Base-by-base conservation (phyloP, 2,113 vertebrate species). In the Xiphorhynchus elegans region DNA sequence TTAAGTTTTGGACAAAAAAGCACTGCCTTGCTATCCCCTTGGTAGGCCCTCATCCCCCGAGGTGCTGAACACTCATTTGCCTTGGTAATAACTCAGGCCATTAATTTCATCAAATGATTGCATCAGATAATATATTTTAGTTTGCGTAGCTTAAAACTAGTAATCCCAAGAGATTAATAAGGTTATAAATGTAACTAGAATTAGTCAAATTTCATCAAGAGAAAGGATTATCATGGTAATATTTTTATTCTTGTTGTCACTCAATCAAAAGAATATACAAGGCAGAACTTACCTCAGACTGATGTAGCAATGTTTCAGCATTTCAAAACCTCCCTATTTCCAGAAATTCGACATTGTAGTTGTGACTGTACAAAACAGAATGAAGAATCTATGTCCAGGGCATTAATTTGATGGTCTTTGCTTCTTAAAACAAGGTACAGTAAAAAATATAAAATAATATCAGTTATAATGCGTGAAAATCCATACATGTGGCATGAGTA, bases 101-200 rank as follows among this genome's bases (percentile, higher is more conserved):
- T 92, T 93, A 91, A 95, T 95, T 95, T 85, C 62, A 84, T 73
- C 53, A 74, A 70, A 74, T 50, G 47, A 80, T 97, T 95, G 75
- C 93, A 69, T 96, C 84, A 96, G 70, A 84, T 86, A 86, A 80
- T 86, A 50, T 9, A 89, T 85, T 87, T 87, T 92, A 80, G 77
- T 59, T 87, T 84, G 74, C 0, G 0, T 62, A 89, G 14, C 17
- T 82, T 90, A 40, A 49, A 85, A 86, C 55, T 67, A 86, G 47
- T 82, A 84, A 93, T 79, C 86, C 55, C n/a, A 79, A 90, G 87
- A 74, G 84, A 93, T 94, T 90, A 94, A 91, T 91, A 84, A 94
- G 3, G 52, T 77, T 85, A 52, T 73, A 66, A 93, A 79, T 79
- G 67, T 86, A 80, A 67, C 76, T 68, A 79, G 78, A 92, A 95